Evolutionary conservation across 1,140 invertebrate genomes (phyloP).

Genomic region (Lerema accius): DNA sequence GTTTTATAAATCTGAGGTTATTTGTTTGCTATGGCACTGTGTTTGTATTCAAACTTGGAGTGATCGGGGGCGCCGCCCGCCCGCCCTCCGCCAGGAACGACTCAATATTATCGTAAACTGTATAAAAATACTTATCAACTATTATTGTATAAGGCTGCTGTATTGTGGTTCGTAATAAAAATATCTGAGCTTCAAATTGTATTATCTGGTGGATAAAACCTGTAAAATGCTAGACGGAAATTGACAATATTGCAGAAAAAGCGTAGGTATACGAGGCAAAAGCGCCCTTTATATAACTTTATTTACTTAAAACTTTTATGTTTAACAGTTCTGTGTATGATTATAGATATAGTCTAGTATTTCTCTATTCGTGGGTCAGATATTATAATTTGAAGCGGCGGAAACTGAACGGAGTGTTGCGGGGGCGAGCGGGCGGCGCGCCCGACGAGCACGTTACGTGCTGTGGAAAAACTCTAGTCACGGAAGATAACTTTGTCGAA

Average conservation of each 20-base stretch:
- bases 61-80: slow-evolving; percentile 57
- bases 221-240: slow-evolving; percentile 31
- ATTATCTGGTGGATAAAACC: slow-evolving; percentile 39
- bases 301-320: slow-evolving; percentile 31
- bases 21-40: slow-evolving; percentile 78
- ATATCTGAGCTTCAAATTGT: slow-evolving; percentile 52
- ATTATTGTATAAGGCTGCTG: slow-evolving; percentile 79
- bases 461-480: slow-evolving; percentile 71
- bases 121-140: slow-evolving; percentile 82
- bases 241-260: slow-evolving; percentile 33
- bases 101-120: slow-evolving; percentile 60
- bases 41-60: slow-evolving; percentile 80
- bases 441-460: no score
- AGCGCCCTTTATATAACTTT: slow-evolving; percentile 25
- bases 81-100: slow-evolving; percentile 44
- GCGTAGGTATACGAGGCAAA: slow-evolving; percentile 25
- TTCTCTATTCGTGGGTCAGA: slow-evolving; percentile 14
- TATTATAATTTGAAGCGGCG: slow-evolving; percentile 34
- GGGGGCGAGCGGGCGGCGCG: slow-evolving; percentile 49
- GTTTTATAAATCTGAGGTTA: slow-evolving; percentile 80
- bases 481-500: slow-evolving; percentile 69
- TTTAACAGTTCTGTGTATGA: slow-evolving; percentile 28
- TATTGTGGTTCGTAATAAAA: slow-evolving; percentile 66
- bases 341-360: slow-evolving; percentile 27
- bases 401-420: slow-evolving; percentile 64